Conservation (phyloP, 2,113 vertebrate genomes). For the Caloenas nicobarica region DNA sequence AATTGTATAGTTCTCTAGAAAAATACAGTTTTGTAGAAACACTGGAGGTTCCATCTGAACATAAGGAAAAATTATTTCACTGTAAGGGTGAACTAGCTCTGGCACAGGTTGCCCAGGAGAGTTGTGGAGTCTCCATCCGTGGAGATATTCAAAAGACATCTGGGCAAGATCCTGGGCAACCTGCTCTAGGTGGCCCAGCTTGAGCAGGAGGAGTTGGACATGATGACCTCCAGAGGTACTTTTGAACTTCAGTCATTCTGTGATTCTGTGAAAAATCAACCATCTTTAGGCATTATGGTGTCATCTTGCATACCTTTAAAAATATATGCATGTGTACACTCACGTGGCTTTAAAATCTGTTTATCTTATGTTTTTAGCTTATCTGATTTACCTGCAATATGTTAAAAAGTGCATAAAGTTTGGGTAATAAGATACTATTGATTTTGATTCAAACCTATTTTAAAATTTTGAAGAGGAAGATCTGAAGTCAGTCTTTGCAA, state of each 20-base stretch:
- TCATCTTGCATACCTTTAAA: conserved; percentile 50
- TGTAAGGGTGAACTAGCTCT: not conserved
- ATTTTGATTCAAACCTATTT: not conserved
- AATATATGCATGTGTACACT: conserved; percentile 32
- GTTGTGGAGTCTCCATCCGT: not conserved
- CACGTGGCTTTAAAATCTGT: not conserved
- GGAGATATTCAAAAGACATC: not conserved
- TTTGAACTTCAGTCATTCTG: conserved; percentile 1
- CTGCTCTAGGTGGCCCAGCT: not conserved
- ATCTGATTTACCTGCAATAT: not conserved
- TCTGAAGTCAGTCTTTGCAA: not conserved
- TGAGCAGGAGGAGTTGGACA: not conserved
- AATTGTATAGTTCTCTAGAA: conserved; percentile 21
- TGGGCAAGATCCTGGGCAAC: not conserved
- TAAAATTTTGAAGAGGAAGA: not conserved
- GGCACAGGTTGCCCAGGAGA: not conserved
- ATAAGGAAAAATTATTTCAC: not conserved
- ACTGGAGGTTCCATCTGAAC: conserved; percentile 27
- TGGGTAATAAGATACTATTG: not conserved
- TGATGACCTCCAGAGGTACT: conserved; percentile 2
- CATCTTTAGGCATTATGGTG: conserved; percentile 1
- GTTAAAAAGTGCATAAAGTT: conserved; percentile 13
- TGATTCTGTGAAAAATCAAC: conserved; percentile 46
- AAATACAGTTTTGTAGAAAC: conserved; percentile 18
- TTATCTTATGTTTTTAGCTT: conserved; percentile 19